Evolutionary conservation across 2,113 vertebrate species (phyloP), one percentile per base, ranked within the genome.

Genomic region (Morphnarchus princeps): DNA sequence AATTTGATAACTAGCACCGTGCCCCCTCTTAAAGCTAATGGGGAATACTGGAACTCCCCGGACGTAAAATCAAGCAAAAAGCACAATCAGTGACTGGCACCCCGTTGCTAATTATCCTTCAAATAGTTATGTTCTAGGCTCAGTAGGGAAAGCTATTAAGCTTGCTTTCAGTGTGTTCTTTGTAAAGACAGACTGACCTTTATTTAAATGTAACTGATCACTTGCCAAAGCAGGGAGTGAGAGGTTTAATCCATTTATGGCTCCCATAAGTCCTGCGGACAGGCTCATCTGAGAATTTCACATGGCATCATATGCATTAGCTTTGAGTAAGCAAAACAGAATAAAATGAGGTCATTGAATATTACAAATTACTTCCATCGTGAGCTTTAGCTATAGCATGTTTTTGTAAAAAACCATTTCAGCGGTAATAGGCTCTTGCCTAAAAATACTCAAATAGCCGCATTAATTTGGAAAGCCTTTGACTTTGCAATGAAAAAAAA

Each of bases 41-140:
- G 95, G 95, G 95, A 97, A 88, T 85, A 91, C 88, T 94, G 93
- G 93, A 97, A 96, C 69, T 97, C 96, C 96, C 93, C 81, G 90
- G 93, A 97, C 40, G 50, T 89, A 96, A 95, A 97, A 96, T 69
- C 86, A 95, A 91, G 88, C 69, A 95, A 95, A 97, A 97, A 96
- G 84, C 91, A 85, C 54, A 89, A 93, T 96, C 52, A 65, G 77
- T 96, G 95, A 97, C 91, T 98, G 97, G 91, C 94, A 96, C 94
- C 78, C 81, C 6, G 34, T 93, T 97, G 94, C 97, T 98, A 98
- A 98, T 98, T 98, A 97, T 95, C 84, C 95, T 97, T 98, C 97
- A 98, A 97, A 96, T 93, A 97, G 96, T 95, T 97, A 95, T 88
- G 85, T 63, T 96, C 93, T 95, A 93, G 89, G 97, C 96, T 97